phyloP scores from a whole-genome alignment of 2,113 vertebrate species.

The Rana temporaria region DNA sequence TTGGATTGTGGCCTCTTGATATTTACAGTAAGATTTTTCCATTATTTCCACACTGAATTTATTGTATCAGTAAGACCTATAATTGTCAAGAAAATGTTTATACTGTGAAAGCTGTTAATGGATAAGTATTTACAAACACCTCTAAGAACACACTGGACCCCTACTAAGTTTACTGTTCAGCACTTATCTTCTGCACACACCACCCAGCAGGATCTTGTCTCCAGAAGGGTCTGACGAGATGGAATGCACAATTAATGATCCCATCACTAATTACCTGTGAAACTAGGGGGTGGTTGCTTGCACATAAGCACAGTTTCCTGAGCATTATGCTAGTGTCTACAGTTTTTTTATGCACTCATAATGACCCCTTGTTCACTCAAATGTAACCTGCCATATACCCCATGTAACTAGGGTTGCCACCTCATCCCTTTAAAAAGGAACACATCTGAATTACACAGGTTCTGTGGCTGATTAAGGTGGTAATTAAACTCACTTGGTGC shows the following conservation, averaged over 20 bases:
- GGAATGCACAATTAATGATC: constrained; percentile 52
- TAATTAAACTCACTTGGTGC: too few species aligned
- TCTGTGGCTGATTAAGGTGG: too few species aligned
- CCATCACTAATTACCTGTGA: constrained; percentile 49
- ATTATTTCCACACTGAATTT: neutral
- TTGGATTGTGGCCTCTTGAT: too few species aligned
- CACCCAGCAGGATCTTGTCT: constrained; percentile 49
- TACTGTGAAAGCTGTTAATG: constrained; percentile 26
- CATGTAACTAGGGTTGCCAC: too few species aligned
- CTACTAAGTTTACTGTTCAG: constrained; percentile 27
- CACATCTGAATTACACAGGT: too few species aligned
- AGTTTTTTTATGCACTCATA: neutral
- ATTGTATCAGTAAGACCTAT: neutral
- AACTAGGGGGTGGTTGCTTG: neutral
- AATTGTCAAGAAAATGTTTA: constrained; percentile 21
- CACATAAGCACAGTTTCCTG: constrained; percentile 33
- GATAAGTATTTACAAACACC: constrained; percentile 37
- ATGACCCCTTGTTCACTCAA: too few species aligned
- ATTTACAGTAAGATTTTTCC: too few species aligned
- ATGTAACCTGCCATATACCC: too few species aligned
- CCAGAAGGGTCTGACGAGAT: constrained; percentile 52
- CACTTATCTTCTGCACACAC: constrained; percentile 45
- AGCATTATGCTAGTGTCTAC: neutral
- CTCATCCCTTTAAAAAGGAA: too few species aligned
- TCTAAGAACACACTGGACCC: constrained; percentile 18